Evolutionary conservation across 2,888 invertebrate species (phyloP).

Genomic region (Branchellion lobata): DNA sequence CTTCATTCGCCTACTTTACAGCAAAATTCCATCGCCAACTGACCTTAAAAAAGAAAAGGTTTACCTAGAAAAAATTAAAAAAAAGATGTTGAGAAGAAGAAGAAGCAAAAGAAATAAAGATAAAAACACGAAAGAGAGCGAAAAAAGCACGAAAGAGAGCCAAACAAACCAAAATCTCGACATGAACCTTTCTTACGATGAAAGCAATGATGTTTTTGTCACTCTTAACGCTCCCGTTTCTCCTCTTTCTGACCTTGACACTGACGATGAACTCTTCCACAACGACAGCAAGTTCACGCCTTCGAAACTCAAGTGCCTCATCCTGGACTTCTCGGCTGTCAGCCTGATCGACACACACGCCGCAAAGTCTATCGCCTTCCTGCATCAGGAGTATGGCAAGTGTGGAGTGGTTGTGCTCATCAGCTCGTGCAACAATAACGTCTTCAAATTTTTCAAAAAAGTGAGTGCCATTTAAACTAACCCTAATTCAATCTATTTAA

Average conservation of each 20-base stretch:
- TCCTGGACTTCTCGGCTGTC: neutral
- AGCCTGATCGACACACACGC: neutral
- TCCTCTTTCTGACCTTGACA: neutral
- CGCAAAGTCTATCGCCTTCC: neutral
- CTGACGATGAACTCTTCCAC: neutral
- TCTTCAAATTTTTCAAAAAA: neutral
- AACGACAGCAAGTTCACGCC: neutral
- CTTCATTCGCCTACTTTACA: conserved; percentile 45
- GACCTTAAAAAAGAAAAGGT: neutral
- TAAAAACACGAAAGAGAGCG: neutral
- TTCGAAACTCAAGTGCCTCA: neutral
- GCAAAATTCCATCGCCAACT: conserved; percentile 24
- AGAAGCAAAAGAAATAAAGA: neutral
- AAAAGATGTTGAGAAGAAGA: neutral
- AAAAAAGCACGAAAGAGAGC: neutral
- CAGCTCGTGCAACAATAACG: neutral
- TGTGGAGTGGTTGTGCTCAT: neutral
- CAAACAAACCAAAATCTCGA: neutral
- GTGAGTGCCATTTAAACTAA: conserved; percentile 9
- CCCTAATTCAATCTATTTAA: neutral
- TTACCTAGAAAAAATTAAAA: neutral
- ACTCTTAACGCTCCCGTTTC: neutral
- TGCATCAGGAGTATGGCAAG: neutral
- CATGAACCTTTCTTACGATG: too few relatives aligned
- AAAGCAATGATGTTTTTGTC: neutral